phyloP scores from a whole-genome alignment of 2,113 vertebrate genomes.

The Carassius gibelio region DNA sequence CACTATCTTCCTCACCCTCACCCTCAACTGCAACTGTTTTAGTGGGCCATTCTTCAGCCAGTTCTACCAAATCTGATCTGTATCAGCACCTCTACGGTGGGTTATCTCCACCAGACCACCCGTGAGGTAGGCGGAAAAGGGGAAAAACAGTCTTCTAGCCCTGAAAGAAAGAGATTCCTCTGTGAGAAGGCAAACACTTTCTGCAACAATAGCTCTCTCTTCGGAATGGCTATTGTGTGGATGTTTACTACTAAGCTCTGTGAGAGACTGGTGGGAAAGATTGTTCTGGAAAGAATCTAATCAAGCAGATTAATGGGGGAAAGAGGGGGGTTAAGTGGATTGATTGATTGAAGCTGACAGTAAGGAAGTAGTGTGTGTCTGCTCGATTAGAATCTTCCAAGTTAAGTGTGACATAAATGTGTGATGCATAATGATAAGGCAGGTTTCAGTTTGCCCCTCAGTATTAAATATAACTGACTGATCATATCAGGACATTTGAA shows the following conservation, averaged over 20 bases:
- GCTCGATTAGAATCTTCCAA: conserved; percentile 51
- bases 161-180: conserved; percentile 40
- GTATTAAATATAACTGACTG: conserved; percentile 2
- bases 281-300: conserved; percentile 46
- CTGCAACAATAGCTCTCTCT: not conserved
- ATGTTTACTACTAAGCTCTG: conserved; percentile 10
- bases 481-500: not conserved
- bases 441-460: not conserved
- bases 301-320: conserved; percentile 33
- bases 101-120: conserved; percentile 60
- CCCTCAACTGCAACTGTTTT: conserved; percentile 44
- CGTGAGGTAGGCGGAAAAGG: conserved; percentile 35
- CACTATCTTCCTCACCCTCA: not conserved
- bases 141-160: not conserved
- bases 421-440: conserved; percentile 13
- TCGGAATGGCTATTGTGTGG: conserved; percentile 1
- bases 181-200: conserved; percentile 34
- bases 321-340: conserved; percentile 44
- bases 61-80: conserved; percentile 50
- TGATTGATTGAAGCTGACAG: conserved; percentile 27
- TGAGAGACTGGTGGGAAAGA: conserved; percentile 22
- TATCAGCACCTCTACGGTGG: conserved; percentile 52
- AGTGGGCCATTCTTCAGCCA: conserved; percentile 43
- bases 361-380: conserved; percentile 42
- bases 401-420: conserved; percentile 15